Percentiles rank a stretch among this genome's conserved stretches.
These are phyloP conservation scores for Pomatostomus ruficeps DNA, from an alignment of 2,113 vertebrate genomes.

Conservation along the genomic window DNA sequence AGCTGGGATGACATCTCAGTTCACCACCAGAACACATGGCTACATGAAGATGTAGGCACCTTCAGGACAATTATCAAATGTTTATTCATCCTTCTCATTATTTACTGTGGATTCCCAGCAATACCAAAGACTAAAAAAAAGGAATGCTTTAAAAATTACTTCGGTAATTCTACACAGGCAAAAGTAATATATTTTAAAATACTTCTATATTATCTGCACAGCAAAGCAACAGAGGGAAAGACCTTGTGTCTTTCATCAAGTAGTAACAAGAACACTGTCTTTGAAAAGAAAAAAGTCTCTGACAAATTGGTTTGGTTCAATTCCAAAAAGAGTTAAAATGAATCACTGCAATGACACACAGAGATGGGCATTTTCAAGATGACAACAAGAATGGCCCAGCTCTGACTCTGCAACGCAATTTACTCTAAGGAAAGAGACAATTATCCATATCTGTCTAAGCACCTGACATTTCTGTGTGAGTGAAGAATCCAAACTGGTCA, in stretches of 20 bases:
- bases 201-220: neutral
- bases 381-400: neutral
- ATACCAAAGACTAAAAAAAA: neutral
- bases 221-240: neutral
- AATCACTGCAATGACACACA: neutral
- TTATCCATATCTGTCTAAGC: neutral
- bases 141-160: neutral
- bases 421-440: neutral
- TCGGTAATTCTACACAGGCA: neutral
- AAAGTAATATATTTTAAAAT: neutral
- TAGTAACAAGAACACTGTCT: neutral
- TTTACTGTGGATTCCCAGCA: neutral
- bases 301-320: neutral
- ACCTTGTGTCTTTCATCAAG: neutral
- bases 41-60: neutral
- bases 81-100: neutral
- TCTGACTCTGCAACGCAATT: slow-evolving; percentile 1
- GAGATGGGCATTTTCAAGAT: neutral
- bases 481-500: neutral
- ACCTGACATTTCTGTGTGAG: neutral
- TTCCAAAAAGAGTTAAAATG: neutral
- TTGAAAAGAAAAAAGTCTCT: neutral
- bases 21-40: neutral
- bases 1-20: neutral
- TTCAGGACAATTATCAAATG: neutral